Evolutionary conservation across 2,113 vertebrate species (phyloP).

Genomic region (Scalopus aquaticus): DNA sequence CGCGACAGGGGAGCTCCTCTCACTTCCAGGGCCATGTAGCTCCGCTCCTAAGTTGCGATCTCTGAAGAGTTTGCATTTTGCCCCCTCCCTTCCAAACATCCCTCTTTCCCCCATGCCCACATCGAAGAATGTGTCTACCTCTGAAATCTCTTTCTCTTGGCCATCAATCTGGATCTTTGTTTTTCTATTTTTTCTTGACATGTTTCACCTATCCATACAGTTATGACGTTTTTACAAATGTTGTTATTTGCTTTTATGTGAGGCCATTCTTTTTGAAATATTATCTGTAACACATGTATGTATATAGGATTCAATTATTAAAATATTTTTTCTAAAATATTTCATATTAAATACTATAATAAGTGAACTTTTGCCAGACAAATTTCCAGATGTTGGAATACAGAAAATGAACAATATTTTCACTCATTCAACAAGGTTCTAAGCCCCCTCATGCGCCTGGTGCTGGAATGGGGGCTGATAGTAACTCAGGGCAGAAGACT

Average conservation of each 20-base stretch:
- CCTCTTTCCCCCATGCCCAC: background rate
- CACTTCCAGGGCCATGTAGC: background rate
- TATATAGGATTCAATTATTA: background rate
- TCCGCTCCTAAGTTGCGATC: constrained; percentile 24
- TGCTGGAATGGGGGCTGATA: background rate
- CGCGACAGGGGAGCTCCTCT: no score
- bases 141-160: no score
- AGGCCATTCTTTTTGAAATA: background rate
- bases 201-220: no score
- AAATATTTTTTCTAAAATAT: background rate
- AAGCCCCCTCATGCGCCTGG: background rate
- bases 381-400: background rate
- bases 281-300: background rate
- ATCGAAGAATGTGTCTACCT: background rate
- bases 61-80: background rate
- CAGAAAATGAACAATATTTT: background rate
- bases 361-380: background rate
- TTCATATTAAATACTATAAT: background rate
- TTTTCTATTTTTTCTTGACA: no score
- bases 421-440: background rate
- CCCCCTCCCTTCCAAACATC: background rate
- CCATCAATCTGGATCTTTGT: no score
- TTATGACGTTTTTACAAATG: no score
- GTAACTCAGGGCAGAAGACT: background rate
- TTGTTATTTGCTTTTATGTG: no score